Percentiles rank a stretch among this genome's conserved stretches.
Conservation (phyloP, 1,140 invertebrate species). For the Diplogasteroides magnus region DNA sequence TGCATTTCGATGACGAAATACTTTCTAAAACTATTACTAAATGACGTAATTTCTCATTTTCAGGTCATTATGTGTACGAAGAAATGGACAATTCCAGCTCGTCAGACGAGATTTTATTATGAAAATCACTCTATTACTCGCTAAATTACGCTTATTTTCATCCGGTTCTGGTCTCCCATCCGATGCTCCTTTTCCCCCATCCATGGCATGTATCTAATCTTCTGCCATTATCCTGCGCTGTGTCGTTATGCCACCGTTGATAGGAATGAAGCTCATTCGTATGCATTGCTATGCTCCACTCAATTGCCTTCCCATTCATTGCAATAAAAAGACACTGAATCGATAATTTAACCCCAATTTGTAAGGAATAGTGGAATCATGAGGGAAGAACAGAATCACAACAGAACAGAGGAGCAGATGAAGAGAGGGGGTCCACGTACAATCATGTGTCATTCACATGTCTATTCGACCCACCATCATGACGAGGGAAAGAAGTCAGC, state of each 20-base stretch:
- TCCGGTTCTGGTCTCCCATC: constrained; percentile 6
- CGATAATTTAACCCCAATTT: too few species aligned
- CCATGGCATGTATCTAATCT: background rate
- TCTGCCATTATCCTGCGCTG: background rate
- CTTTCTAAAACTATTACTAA: too few species aligned
- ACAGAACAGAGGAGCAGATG: background rate
- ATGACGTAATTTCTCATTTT: constrained; percentile 2
- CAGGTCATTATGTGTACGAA: constrained; percentile 38
- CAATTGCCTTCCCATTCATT: too few species aligned
- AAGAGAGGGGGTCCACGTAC: background rate
- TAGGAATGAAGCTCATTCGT: background rate
- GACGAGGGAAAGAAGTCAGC: too few species aligned
- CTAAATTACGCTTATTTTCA: constrained; percentile 11
- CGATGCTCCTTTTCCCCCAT: constrained; percentile 1
- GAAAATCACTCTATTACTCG: constrained; percentile 6
- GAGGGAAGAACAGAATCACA: too few species aligned
- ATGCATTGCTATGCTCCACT: too few species aligned
- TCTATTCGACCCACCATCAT: too few species aligned
- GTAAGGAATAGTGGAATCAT: too few species aligned
- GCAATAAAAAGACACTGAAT: too few species aligned
- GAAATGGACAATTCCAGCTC: constrained; percentile 40
- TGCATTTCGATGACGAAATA: background rate
- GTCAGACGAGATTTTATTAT: constrained; percentile 41
- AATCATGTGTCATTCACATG: too few species aligned
- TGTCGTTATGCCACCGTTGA: background rate